Evolutionary conservation across 2,113 vertebrate genomes (phyloP).

Genomic region (Macheiramphus alcinus): DNA sequence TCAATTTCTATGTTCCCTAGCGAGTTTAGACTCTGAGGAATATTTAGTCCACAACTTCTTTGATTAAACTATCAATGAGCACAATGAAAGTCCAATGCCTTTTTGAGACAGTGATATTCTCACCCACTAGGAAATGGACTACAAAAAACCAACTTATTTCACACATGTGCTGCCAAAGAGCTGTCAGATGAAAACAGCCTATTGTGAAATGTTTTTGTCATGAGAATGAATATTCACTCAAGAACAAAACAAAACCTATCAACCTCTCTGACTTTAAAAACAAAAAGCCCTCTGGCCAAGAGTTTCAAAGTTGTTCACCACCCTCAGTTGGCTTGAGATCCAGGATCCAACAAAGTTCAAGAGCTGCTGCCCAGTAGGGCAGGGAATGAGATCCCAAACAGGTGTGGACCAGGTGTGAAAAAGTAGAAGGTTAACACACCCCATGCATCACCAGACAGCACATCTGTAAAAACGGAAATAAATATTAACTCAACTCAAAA

Average conservation of each 20-base stretch:
- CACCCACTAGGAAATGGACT: not conserved
- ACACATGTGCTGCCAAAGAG: constrained; percentile 22
- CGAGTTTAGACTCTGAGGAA: not conserved
- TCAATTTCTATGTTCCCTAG: not conserved
- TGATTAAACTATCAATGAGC: not conserved
- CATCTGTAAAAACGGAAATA: constrained; percentile 41
- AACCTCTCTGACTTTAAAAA: constrained; percentile 32
- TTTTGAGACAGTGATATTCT: not conserved
- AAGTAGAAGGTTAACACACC: constrained; percentile 22
- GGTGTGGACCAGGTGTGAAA: constrained; percentile 54
- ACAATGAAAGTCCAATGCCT: not conserved
- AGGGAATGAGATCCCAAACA: constrained; percentile 35
- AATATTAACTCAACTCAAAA: constrained; percentile 17
- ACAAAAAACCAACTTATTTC: not conserved
- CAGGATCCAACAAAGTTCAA: constrained; percentile 29
- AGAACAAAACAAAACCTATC: constrained; percentile 52
- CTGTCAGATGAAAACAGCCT: constrained; percentile 31
- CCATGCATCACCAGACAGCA: constrained; percentile 50
- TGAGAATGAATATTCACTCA: constrained; percentile 34
- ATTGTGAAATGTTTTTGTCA: constrained; percentile 54
- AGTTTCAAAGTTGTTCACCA: constrained; percentile 12
- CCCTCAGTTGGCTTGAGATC: not conserved
- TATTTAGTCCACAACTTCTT: not conserved
- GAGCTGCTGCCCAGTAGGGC: constrained; percentile 13
- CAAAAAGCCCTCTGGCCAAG: constrained; percentile 10